These are phyloP conservation scores for Matsumurasca onukii DNA, from an alignment of 1,140 invertebrate genomes.

Conservation along the genomic window DNA sequence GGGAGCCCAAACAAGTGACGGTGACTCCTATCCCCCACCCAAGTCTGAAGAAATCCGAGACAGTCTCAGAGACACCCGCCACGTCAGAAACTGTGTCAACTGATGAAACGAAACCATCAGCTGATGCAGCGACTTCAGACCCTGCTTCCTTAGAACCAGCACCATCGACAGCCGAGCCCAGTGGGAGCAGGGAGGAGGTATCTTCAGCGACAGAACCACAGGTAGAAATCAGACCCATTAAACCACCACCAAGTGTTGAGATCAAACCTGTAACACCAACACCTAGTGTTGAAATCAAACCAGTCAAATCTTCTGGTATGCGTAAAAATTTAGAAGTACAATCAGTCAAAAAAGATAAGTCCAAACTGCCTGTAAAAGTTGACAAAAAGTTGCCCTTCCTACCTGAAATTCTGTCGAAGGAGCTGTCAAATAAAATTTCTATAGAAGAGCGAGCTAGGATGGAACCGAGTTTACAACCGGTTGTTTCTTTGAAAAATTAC, in stretches of 20 bases:
- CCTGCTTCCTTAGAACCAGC: no score
- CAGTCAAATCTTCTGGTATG: background rate
- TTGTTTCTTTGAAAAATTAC: slow-evolving; percentile 12
- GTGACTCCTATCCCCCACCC: slow-evolving; percentile 1
- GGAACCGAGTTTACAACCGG: background rate
- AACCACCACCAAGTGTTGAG: background rate
- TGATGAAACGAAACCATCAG: background rate
- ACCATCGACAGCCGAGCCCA: no score
- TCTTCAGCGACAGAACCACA: background rate
- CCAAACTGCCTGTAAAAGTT: background rate
- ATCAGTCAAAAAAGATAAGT: background rate
- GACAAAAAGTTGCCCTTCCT: background rate
- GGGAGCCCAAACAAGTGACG: slow-evolving; percentile 10
- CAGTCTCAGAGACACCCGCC: background rate
- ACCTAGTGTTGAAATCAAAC: no score
- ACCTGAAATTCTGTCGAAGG: background rate
- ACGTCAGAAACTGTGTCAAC: no score
- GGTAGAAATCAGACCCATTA: background rate
- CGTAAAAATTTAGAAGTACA: background rate
- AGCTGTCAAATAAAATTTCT: background rate
- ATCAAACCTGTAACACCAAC: slow-evolving; percentile 18
- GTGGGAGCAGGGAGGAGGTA: no score
- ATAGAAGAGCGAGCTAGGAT: background rate
- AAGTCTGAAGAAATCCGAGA: slow-evolving; percentile 16
- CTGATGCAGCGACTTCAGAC: no score